phyloP scores from a whole-genome alignment of 2,797 vertebrate species.

The Falco cherrug region DNA sequence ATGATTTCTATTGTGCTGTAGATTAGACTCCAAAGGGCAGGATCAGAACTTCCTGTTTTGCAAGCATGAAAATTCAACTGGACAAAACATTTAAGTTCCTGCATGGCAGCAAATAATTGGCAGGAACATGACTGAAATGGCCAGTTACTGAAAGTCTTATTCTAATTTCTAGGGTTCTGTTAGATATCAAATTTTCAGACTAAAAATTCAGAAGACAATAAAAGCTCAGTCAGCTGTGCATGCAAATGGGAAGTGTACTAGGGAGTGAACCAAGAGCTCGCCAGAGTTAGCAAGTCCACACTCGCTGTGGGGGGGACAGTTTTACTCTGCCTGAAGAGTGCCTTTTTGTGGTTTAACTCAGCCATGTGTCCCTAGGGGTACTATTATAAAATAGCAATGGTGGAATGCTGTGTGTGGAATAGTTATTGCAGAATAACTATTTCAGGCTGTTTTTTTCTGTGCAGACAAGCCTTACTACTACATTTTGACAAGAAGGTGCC shows the following conservation, averaged over 20 bases:
- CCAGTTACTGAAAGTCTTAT: not conserved
- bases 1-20: not conserved
- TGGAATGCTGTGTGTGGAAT: slow-evolving; percentile 63
- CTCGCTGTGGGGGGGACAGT: slow-evolving; percentile 58
- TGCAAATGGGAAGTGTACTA: slow-evolving; percentile 27
- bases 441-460: slow-evolving; percentile 54
- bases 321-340: slow-evolving; percentile 60
- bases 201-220: slow-evolving; percentile 19
- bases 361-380: slow-evolving; percentile 54
- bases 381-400: slow-evolving; percentile 65
- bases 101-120: not conserved
- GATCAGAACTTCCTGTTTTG: slow-evolving; percentile 7
- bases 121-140: not conserved
- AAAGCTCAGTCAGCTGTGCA: slow-evolving; percentile 20
- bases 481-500: slow-evolving; percentile 12
- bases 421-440: slow-evolving; percentile 61
- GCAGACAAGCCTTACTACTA: not conserved
- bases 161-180: not conserved
- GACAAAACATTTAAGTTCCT: not conserved
- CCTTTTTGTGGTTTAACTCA: slow-evolving; percentile 68
- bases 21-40: not conserved
- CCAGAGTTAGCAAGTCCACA: slow-evolving; percentile 70
- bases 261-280: slow-evolving; percentile 43
- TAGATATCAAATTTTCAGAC: slow-evolving; percentile 13
- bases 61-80: not conserved